Conservation (phyloP, 1,140 invertebrate genomes). For the Halictus rubicundus region DNA sequence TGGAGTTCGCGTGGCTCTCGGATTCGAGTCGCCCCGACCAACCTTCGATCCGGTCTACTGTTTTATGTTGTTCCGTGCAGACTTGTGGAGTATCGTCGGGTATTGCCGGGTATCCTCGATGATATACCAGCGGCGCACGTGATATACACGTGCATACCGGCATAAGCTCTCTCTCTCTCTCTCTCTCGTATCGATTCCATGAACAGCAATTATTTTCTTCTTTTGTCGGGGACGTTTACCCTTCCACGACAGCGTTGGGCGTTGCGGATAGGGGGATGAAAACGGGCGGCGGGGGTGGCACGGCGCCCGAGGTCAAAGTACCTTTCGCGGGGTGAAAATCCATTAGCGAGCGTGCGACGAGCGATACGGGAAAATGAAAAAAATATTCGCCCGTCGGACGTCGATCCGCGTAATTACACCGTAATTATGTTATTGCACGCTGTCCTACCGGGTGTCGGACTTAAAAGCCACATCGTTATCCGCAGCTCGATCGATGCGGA, state of each 20-base stretch:
- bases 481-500: no score
- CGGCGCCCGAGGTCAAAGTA: conserved; percentile 39
- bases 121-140: conserved; percentile 22
- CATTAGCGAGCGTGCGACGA: conserved; percentile 28
- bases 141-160: conserved; percentile 20
- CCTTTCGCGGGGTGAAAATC: conserved; percentile 34
- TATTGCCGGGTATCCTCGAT: no score
- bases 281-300: neutral
- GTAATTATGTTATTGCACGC: conserved; percentile 21
- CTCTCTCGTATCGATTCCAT: conserved; percentile 31
- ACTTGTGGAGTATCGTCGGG: no score
- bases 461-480: neutral
- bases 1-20: neutral
- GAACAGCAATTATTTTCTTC: conserved; percentile 44
- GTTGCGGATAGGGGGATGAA: neutral
- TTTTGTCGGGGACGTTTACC: conserved; percentile 50
- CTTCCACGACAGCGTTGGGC: neutral
- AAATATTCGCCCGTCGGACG: conserved; percentile 15
- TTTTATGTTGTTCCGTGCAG: neutral
- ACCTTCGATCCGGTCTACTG: conserved; percentile 10
- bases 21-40: neutral
- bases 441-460: conserved; percentile 25
- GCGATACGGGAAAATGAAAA: conserved; percentile 25
- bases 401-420: conserved; percentile 15
- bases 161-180: neutral